Evolutionary conservation across 2,113 vertebrate species (phyloP).

Genomic region (Patagioenas fasciata): DNA sequence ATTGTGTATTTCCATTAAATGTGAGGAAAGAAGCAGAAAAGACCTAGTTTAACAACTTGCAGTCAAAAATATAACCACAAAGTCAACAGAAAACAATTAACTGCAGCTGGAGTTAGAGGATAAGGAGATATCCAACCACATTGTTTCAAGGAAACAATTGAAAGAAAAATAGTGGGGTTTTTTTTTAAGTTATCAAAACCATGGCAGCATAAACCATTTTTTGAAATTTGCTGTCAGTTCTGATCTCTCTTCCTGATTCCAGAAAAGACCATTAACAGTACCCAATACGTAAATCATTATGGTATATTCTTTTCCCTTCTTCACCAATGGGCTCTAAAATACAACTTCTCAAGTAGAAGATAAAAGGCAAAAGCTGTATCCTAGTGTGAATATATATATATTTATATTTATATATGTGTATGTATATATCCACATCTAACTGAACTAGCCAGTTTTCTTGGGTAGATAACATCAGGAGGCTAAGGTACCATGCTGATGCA

Average conservation of each 20-base stretch:
- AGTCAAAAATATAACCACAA: neutral
- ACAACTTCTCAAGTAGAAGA: neutral
- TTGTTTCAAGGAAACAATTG: neutral
- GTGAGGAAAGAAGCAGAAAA: neutral
- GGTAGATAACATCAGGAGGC: neutral
- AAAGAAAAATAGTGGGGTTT: accelerated
- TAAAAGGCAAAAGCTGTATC: neutral
- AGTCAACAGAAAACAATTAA: neutral
- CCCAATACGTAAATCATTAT: neutral
- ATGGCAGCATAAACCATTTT: neutral
- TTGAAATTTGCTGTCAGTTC: neutral
- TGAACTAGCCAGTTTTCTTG: neutral
- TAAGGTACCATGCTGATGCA: neutral
- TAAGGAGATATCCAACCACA: neutral
- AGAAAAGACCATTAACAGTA: neutral
- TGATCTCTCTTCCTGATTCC: neutral
- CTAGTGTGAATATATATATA: neutral
- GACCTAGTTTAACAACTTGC: neutral
- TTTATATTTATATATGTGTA: neutral
- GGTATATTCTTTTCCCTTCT: neutral
- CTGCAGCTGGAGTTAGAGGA: neutral
- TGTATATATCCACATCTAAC: neutral
- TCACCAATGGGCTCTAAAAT: neutral
- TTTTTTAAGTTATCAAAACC: neutral
- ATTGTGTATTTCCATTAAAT: neutral